These are phyloP conservation scores for Tetragonisca angustula DNA, from an alignment of 2,888 invertebrate genomes.

Conservation along the genomic window DNA sequence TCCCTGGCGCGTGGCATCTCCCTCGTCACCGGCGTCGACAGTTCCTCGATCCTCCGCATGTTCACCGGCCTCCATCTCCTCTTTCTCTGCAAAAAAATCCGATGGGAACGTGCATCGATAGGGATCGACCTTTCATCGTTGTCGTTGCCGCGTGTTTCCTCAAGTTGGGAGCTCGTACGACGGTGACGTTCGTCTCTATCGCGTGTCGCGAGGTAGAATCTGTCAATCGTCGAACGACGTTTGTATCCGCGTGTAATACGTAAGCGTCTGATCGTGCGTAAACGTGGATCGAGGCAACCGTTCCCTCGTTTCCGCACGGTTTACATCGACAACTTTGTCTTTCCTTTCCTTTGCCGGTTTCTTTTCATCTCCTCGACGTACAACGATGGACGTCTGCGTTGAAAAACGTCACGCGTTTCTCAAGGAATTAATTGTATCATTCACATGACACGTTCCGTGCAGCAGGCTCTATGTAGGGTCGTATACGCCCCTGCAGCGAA, in stretches of 20 bases:
- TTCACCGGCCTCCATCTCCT: constrained; percentile 63
- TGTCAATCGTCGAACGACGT: neutral
- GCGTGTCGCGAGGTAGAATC: neutral
- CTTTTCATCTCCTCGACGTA: neutral
- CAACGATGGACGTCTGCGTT: too few relatives aligned
- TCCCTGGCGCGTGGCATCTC: constrained; percentile 52
- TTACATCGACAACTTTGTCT: neutral
- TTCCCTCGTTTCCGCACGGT: neutral
- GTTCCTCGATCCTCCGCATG: constrained; percentile 54
- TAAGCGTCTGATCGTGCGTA: neutral
- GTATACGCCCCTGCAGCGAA: too few relatives aligned
- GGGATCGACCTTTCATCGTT: neutral
- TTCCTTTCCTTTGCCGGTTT: neutral
- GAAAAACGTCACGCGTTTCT: too few relatives aligned
- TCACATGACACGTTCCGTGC: too few relatives aligned
- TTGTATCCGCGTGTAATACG: neutral
- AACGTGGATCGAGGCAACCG: neutral
- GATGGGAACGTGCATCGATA: constrained; percentile 12
- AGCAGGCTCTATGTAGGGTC: too few relatives aligned
- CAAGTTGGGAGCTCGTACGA: too few relatives aligned
- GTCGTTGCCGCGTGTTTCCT: neutral
- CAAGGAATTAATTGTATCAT: too few relatives aligned
- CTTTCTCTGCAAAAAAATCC: constrained; percentile 39
- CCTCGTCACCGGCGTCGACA: constrained; percentile 63
- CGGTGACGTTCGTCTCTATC: neutral